Evolutionary conservation across 2,888 invertebrate genomes (phyloP).

Genomic region (Linnaemya vulpina): DNA sequence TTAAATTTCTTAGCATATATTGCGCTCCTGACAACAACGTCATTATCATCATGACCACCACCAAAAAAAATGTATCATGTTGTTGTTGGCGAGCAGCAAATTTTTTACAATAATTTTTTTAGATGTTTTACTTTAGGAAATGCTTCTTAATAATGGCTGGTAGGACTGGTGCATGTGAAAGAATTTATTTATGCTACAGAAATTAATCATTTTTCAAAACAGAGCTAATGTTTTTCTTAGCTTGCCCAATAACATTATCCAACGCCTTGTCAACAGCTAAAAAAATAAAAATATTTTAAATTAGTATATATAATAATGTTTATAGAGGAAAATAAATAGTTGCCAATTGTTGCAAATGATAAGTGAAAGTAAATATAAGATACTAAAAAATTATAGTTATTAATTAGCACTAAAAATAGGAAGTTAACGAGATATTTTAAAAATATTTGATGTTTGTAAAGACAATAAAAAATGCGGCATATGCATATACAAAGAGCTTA

Average conservation of each 20-base stretch:
- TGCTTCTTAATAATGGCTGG: conserved; percentile 32
- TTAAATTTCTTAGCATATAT: conserved; percentile 18
- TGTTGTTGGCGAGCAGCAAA: conserved; percentile 1
- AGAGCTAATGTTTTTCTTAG: conserved; percentile 76
- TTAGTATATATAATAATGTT: not conserved
- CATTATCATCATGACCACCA: conserved; percentile 23
- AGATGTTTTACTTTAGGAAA: conserved; percentile 20
- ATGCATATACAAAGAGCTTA: too few relatives aligned
- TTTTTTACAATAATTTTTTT: not conserved
- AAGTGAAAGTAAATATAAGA: too few relatives aligned
- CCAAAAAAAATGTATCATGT: conserved; percentile 14
- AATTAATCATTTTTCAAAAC: conserved; percentile 79
- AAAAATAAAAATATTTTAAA: conserved; percentile 57
- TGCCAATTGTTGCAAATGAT: too few relatives aligned
- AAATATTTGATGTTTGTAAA: too few relatives aligned
- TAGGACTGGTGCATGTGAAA: not conserved
- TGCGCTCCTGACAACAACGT: conserved; percentile 35
- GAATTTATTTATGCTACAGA: not conserved
- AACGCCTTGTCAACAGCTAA: conserved; percentile 81
- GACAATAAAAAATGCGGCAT: too few relatives aligned
- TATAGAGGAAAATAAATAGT: not conserved
- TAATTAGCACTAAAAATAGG: too few relatives aligned
- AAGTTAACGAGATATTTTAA: too few relatives aligned
- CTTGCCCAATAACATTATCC: conserved; percentile 80
- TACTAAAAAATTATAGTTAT: too few relatives aligned